Percentiles rank a stretch among this genome's conserved stretches.
phyloP scores from a whole-genome alignment of 2,113 vertebrate genomes.

The Pterophyllum scalare region DNA sequence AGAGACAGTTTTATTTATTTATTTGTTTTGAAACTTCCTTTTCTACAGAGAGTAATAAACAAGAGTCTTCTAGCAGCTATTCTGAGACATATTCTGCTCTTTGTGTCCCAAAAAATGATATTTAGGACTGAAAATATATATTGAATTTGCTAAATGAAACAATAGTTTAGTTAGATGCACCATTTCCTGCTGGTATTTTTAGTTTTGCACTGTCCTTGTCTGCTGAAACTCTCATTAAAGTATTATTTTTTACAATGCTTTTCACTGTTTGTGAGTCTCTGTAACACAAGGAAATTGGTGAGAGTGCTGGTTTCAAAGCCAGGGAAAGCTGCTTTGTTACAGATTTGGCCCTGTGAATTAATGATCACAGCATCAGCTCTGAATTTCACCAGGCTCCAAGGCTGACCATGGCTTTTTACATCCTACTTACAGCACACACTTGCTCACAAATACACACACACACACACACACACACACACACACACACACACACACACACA shows the following conservation, averaged over 20 bases:
- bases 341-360: constrained; percentile 9
- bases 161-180: not conserved
- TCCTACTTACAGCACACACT: constrained; percentile 6
- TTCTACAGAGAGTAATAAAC: not conserved
- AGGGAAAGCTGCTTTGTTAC: constrained; percentile 7
- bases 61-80: not conserved
- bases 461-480: constrained; percentile 16
- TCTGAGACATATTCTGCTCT: not conserved
- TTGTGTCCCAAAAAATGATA: not conserved
- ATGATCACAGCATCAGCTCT: constrained; percentile 15
- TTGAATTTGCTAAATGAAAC: not conserved
- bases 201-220: not conserved
- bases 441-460: constrained; percentile 25
- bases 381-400: constrained; percentile 36
- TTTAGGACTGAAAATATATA: not conserved
- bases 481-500: constrained; percentile 9
- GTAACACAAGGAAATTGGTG: not conserved
- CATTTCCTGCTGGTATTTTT: not conserved
- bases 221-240: not conserved
- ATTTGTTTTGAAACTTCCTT: not conserved
- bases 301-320: not conserved
- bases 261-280: not conserved
- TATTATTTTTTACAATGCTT: not conserved
- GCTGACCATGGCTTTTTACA: constrained; percentile 39
- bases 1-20: too few relatives aligned